A percentile compares a stretch with the other conserved stretches of the same genome.
These are phyloP conservation scores for Orthosia incerta DNA, from an alignment of 2,888 invertebrate genomes.

Conservation along the genomic window DNA sequence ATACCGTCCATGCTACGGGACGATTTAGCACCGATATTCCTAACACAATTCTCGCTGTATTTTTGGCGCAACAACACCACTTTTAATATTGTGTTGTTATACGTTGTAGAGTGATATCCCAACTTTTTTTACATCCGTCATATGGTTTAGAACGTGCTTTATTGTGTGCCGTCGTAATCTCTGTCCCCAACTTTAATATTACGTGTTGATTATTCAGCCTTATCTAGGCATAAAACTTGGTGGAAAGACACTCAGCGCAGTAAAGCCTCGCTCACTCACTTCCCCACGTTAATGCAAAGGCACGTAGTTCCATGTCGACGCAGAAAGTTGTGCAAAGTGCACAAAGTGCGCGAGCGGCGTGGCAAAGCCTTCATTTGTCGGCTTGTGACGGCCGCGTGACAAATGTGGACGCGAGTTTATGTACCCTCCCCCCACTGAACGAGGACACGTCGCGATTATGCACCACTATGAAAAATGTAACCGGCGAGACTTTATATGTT, in stretches of 20 bases:
- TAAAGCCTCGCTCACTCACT: slow-evolving; percentile 85
- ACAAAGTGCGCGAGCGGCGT: slow-evolving; percentile 88
- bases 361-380: slow-evolving; percentile 91
- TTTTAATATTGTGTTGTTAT: slow-evolving; percentile 17
- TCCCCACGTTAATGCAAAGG: slow-evolving; percentile 88
- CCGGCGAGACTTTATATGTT: slow-evolving; percentile 69
- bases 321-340: slow-evolving; percentile 90
- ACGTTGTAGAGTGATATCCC: slow-evolving; percentile 18
- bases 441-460: slow-evolving; percentile 83
- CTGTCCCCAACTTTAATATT: slow-evolving; percentile 72
- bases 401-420: slow-evolving; percentile 89
- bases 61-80: slow-evolving; percentile 34
- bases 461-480: slow-evolving; percentile 83
- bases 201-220: slow-evolving; percentile 87
- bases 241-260: slow-evolving; percentile 84
- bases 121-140: slow-evolving; percentile 30
- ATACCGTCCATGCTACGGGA: slow-evolving; percentile 63
- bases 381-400: slow-evolving; percentile 89
- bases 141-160: slow-evolving; percentile 49
- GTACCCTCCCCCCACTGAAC: slow-evolving; percentile 74
- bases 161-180: slow-evolving; percentile 60
- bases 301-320: slow-evolving; percentile 89
- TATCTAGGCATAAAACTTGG: slow-evolving; percentile 87
- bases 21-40: slow-evolving; percentile 58
- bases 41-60: slow-evolving; percentile 31